phyloP scores from a whole-genome alignment of 2,797 vertebrate species.

The Novumbra hubbsi region DNA sequence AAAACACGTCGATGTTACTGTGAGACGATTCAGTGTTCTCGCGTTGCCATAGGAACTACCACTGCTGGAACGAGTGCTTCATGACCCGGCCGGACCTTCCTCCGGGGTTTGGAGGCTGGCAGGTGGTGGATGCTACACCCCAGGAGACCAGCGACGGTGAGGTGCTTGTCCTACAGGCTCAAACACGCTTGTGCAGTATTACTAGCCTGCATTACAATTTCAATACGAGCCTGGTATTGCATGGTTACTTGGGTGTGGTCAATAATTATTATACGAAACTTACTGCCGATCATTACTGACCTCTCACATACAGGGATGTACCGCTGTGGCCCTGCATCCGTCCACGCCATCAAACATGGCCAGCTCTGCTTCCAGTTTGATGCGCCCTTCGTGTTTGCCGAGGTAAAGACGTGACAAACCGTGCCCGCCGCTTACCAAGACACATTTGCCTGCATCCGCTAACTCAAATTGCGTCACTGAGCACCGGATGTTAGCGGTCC shows the following conservation, averaged over 20 bases:
- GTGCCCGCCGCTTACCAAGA: neutral
- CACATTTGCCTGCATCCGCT: neutral
- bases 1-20: too few species aligned
- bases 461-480: neutral
- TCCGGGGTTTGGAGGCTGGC: slow-evolving; percentile 92
- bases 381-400: slow-evolving; percentile 89
- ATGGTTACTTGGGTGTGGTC: neutral
- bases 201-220: neutral
- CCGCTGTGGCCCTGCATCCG: slow-evolving; percentile 92
- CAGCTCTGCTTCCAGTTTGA: slow-evolving; percentile 91
- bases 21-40: neutral
- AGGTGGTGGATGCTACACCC: slow-evolving; percentile 92
- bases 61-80: slow-evolving; percentile 97
- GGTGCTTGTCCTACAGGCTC: slow-evolving; percentile 5
- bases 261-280: neutral
- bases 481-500: neutral
- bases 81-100: slow-evolving; percentile 95
- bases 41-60: slow-evolving; percentile 86
- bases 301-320: slow-evolving; percentile 77
- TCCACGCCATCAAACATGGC: slow-evolving; percentile 92
- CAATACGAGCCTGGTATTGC: neutral
- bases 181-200: neutral
- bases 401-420: slow-evolving; percentile 69
- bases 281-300: neutral
- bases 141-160: slow-evolving; percentile 96